phyloP scores from a whole-genome alignment of 1,140 invertebrate species.

The Musca domestica region DNA sequence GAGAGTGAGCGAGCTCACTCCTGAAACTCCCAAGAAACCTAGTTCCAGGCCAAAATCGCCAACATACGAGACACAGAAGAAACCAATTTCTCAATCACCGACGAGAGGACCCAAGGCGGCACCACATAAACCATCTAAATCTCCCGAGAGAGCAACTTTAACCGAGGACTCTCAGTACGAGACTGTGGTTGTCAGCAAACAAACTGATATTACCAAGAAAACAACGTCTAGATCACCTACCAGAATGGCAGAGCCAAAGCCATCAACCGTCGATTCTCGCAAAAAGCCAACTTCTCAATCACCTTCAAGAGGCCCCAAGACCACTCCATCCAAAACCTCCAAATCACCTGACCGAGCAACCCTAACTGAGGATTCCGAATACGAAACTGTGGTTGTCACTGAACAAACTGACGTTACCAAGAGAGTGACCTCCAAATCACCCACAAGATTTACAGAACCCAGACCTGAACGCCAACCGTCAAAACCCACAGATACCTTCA shows the following conservation, averaged over 20 bases:
- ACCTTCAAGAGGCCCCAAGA: background rate
- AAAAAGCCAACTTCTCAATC: background rate
- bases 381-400: background rate
- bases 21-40: constrained; percentile 30
- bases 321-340: background rate
- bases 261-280: background rate
- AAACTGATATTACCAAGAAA: background rate
- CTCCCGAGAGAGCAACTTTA: background rate
- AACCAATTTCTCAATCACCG: background rate
- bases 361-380: background rate
- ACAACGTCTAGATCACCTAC: background rate
- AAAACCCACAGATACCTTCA: background rate
- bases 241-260: background rate
- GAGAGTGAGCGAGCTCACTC: background rate
- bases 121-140: background rate
- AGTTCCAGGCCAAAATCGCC: constrained; percentile 8
- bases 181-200: background rate
- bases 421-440: background rate
- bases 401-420: background rate
- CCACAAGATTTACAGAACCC: background rate
- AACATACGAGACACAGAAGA: background rate
- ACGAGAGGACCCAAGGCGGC: background rate
- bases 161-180: background rate
- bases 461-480: background rate
- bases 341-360: background rate